Base-by-base conservation (phyloP, 2,113 vertebrate genomes). In the Junco hyemalis region DNA sequence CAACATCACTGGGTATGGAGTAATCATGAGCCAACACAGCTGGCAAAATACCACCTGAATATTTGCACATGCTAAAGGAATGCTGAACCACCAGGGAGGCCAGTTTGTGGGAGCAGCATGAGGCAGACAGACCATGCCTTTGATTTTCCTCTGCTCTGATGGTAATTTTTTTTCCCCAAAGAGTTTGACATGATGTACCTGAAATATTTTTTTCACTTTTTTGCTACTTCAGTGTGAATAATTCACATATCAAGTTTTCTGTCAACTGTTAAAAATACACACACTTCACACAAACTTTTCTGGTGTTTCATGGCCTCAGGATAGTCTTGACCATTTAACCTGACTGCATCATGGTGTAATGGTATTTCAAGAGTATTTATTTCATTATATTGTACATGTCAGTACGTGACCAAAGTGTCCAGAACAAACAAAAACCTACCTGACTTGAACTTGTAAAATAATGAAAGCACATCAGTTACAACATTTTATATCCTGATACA, bases 251-350 rank as follows among this genome's bases (percentile, higher is more conserved):
- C 80, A 94, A n/a, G 9, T 81, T 48, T 93, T 48, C 83, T 54
- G 53, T 93, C 83, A 94, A 64, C 84, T 90, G 82, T 91, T 92
- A 89, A 94, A 93, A 88, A 88, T 71, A 63, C 0, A 1, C 21
- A 51, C 33, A 73, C 54, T 79, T 92, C 57, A 63, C 72, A 79
- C 44, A 79, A 23, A 77, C 56, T 38, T 50, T 91, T 93, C 90
- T 88, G 76, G 57, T 23, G 12, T 88, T 95, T 92, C 65, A 53
- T 87, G 72, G 80, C 93, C 91, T 94, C 80, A 31, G 5, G 95
- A 73, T 6, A 93, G 48, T 57, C 47, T 86, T 92, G 82, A 91
- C 93, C 88, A 59, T 96, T 96, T 94, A 87, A 96, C 80, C 90
- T 81, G 64, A 44, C 40, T 47, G 63, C 47, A 45, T 83, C n/a